Percentiles rank a stretch among this genome's conserved stretches.
phyloP scores from a whole-genome alignment of 2,888 invertebrate genomes.

The Luffia ferchaultella region DNA sequence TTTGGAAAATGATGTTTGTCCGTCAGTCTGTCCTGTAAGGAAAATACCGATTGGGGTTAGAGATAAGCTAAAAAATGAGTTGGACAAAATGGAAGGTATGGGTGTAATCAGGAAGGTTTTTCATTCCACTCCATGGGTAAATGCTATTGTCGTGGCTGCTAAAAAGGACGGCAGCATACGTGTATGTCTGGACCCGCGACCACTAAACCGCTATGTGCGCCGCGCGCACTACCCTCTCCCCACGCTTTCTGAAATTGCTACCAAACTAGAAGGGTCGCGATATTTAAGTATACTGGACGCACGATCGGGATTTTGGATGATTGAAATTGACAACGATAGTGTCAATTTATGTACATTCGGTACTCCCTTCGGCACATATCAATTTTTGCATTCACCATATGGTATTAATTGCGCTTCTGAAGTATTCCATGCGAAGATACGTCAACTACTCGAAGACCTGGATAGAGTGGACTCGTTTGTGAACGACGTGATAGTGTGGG shows the following conservation, averaged over 20 bases:
- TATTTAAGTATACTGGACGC: slow-evolving; percentile 16
- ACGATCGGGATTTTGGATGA: slow-evolving; percentile 16
- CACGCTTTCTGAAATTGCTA: slow-evolving; percentile 15
- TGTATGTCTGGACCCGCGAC: slow-evolving; percentile 14
- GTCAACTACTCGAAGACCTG: slow-evolving; percentile 9
- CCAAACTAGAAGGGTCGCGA: slow-evolving; percentile 10
- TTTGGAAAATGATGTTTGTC: slow-evolving; percentile 1
- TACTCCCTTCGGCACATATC: slow-evolving; percentile 14
- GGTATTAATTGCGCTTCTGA: slow-evolving; percentile 17
- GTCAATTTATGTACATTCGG: slow-evolving; percentile 16
- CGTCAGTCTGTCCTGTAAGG: slow-evolving; percentile 7
- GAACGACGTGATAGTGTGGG: slow-evolving; percentile 5
- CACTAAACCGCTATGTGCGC: neutral
- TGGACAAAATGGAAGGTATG: slow-evolving; percentile 8
- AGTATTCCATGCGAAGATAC: slow-evolving; percentile 16
- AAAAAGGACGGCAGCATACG: slow-evolving; percentile 15
- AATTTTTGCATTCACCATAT: slow-evolving; percentile 16
- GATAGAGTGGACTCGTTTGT: slow-evolving; percentile 2
- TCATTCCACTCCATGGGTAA: slow-evolving; percentile 16
- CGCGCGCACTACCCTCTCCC: slow-evolving; percentile 12
- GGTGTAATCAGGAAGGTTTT: too few species aligned
- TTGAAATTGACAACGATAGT: slow-evolving; percentile 15
- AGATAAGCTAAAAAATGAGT: slow-evolving; percentile 5
- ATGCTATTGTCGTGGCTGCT: slow-evolving; percentile 13
- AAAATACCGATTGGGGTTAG: slow-evolving; percentile 10